These are phyloP conservation scores for Furcula furcula DNA, from an alignment of 2,888 invertebrate species.

Conservation along the genomic window DNA sequence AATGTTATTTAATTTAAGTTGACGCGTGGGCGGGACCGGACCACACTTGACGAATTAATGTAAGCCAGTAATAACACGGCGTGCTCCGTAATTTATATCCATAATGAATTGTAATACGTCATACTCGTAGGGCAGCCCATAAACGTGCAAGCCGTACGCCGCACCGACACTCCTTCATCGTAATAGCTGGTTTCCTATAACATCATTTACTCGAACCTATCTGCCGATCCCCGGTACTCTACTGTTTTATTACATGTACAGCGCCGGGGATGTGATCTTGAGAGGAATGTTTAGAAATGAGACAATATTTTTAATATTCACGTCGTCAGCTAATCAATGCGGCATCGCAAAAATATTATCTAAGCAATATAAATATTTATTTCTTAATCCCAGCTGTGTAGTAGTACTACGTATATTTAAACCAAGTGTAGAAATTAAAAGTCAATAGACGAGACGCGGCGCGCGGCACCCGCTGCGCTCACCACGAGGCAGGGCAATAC, in stretches of 20 bases:
- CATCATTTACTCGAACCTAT: conserved; percentile 6
- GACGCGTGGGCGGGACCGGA: conserved; percentile 37
- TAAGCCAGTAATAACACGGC: conserved; percentile 44
- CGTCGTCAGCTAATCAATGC: too few species aligned
- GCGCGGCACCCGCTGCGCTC: conserved; percentile 6
- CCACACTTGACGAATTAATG: conserved; percentile 59
- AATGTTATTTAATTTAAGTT: conserved; percentile 36
- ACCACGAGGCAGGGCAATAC: too few species aligned
- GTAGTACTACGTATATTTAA: background rate
- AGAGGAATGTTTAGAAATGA: too few species aligned
- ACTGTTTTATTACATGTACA: too few species aligned
- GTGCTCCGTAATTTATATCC: conserved; percentile 34
- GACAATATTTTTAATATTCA: too few species aligned
- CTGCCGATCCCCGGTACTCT: background rate
- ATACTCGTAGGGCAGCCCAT: conserved; percentile 21
- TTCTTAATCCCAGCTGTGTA: background rate
- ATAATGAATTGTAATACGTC: conserved; percentile 48
- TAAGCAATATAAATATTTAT: too few species aligned
- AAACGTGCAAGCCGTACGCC: conserved; percentile 20
- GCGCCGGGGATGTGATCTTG: too few species aligned
- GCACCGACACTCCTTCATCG: conserved; percentile 13
- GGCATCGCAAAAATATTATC: too few species aligned
- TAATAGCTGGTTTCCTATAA: conserved; percentile 15
- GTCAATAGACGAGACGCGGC: conserved; percentile 4
- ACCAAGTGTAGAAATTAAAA: conserved; percentile 2